Evolutionary conservation across 2,113 vertebrate genomes (phyloP), one percentile per base, ranked within the genome.

Genomic region (Poeciliopsis occidentalis): DNA sequence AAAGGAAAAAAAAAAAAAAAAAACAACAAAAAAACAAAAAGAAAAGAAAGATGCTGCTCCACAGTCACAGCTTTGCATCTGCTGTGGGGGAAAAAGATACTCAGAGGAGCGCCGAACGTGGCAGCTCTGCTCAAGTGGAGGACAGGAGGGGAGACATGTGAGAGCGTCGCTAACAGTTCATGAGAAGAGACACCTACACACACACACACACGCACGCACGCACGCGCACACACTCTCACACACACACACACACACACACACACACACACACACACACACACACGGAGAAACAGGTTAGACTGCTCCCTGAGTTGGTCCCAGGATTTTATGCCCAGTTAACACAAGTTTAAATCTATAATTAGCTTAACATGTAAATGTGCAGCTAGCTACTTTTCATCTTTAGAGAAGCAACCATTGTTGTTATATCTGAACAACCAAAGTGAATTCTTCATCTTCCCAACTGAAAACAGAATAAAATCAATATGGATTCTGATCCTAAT

Each of bases 11-110:
- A 10, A 37, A 34, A 34, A 37, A 32, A 19, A 8, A 54, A 17
- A 17, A 44, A 29, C 29, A 29, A 29, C 29, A 30, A 30, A 10
- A 37, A 37, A 34, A 37, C 7, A 22, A 8, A 54, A 17, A 17
- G 17, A 3, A 37, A 15, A 12, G 4, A 31, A 39, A 66, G 24
- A 37, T 3, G 34, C 34, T 37, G 34, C 10, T 11, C 34, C 64
- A 39, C 24, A 66, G 34, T 66, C 34, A 27, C 34, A 41, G 34
- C 64, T 66, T 66, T 66, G 64, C 34, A 39, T 66, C 64, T 39
- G 64, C 22, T 41, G 34, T 66, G 32, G 24, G 64, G 34, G 26
- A 1, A 37, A 4, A 22, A 22, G 30, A 30, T 22, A n/a, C 15
- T 11, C 30, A 12, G n/a, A 30, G 34, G 34, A 66, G 34, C 34